Conservation (phyloP, 1,140 invertebrate genomes). For the Ostrea edulis region DNA sequence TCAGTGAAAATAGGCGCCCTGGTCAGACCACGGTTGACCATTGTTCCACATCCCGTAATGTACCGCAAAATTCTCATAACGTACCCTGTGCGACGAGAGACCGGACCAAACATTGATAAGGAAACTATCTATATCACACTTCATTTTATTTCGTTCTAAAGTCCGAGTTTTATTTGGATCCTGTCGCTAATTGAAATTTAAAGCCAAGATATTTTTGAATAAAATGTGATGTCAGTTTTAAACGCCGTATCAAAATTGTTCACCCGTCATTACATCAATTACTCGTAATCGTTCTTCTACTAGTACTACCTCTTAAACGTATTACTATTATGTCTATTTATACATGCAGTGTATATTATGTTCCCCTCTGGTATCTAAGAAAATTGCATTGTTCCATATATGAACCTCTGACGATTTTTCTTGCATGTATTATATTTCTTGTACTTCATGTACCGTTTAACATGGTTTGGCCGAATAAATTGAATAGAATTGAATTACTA, state of each 20-base stretch:
- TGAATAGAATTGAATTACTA: too few species aligned
- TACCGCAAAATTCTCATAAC: constrained; percentile 32
- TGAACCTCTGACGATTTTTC: too few species aligned
- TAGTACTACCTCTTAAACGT: too few species aligned
- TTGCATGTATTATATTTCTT: too few species aligned
- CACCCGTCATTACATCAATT: not conserved
- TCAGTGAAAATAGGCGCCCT: constrained; percentile 19
- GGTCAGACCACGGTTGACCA: not conserved
- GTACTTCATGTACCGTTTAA: too few species aligned
- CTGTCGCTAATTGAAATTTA: constrained; percentile 16
- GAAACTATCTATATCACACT: not conserved
- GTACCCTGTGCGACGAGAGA: not conserved
- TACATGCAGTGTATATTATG: too few species aligned
- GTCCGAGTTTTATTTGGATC: not conserved
- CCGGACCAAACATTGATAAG: constrained; percentile 7
- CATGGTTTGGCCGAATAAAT: too few species aligned
- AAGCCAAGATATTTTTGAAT: not conserved
- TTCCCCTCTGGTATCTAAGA: too few species aligned
- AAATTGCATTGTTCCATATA: too few species aligned
- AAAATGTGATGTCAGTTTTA: not conserved
- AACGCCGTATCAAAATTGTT: not conserved
- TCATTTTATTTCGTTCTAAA: constrained; percentile 1
- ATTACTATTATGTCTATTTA: too few species aligned
- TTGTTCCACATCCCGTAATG: constrained; percentile 25
- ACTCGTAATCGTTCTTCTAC: too few species aligned